Evolutionary conservation across 1,140 invertebrate species (phyloP).

Genomic region (Varroa destructor): DNA sequence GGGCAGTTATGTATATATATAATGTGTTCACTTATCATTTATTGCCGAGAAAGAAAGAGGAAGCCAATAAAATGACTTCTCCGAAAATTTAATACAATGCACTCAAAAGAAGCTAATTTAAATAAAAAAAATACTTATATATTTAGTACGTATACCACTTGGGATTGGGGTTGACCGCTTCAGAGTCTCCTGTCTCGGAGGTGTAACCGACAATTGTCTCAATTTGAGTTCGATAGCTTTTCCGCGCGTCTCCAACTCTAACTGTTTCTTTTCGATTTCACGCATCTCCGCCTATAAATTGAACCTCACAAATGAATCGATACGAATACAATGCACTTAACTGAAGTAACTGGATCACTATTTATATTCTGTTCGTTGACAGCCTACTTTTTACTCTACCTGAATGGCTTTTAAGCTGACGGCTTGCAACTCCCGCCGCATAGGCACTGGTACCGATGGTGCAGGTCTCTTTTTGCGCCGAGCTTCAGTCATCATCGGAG

Average conservation of each 20-base stretch:
- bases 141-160: too few relatives aligned
- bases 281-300: constrained; percentile 58
- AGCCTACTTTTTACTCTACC: neutral
- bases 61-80: too few relatives aligned
- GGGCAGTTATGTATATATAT: too few relatives aligned
- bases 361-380: constrained; percentile 51
- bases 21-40: too few relatives aligned
- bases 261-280: constrained; percentile 70
- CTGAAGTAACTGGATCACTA: constrained; percentile 35
- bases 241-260: constrained; percentile 73
- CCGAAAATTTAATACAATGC: too few relatives aligned
- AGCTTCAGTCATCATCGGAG: constrained; percentile 24
- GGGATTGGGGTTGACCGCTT: too few relatives aligned
- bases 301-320: constrained; percentile 42
- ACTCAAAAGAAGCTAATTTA: too few relatives aligned
- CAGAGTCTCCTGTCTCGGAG: constrained; percentile 43
- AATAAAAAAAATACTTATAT: too few relatives aligned
- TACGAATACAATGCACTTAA: too few relatives aligned
- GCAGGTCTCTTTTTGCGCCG: constrained; percentile 56
- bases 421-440: constrained; percentile 48
- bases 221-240: constrained; percentile 62
- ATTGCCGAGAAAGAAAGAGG: too few relatives aligned
- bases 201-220: constrained; percentile 29
- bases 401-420: constrained; percentile 30
- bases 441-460: constrained; percentile 54